phyloP scores from a whole-genome alignment of 2,113 vertebrate genomes.

The Myotis davidii region DNA sequence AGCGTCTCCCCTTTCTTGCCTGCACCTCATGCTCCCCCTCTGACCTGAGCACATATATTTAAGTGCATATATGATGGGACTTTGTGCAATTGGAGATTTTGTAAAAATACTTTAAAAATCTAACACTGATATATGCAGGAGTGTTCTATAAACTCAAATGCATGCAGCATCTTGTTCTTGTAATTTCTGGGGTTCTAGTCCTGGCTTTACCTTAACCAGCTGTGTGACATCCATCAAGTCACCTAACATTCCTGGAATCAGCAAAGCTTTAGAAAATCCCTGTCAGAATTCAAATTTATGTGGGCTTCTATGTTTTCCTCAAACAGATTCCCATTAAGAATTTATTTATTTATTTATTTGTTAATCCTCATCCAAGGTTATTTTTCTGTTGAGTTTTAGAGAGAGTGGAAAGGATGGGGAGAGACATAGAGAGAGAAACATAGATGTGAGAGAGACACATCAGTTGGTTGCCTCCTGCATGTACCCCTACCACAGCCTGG shows the following conservation, averaged over 20 bases:
- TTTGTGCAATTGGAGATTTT: not conserved
- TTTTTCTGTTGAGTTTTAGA: too few species aligned
- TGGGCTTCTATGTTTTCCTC: not conserved
- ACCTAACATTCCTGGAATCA: not conserved
- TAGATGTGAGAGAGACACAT: too few species aligned
- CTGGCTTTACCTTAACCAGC: not conserved
- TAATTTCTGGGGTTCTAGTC: not conserved
- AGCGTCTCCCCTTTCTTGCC: not conserved
- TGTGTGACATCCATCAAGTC: not conserved
- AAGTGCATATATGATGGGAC: not conserved
- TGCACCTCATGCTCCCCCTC: not conserved
- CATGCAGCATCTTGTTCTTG: not conserved
- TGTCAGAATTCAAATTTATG: not conserved
- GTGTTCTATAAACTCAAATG: not conserved
- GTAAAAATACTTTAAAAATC: not conserved
- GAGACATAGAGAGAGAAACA: too few species aligned
- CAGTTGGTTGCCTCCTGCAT: too few species aligned
- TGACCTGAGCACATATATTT: not conserved
- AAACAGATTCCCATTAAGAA: not conserved
- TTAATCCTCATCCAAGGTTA: too few species aligned
- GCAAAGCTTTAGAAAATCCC: not conserved
- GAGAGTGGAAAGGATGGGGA: too few species aligned
- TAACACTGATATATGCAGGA: not conserved
- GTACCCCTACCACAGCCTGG: too few species aligned
- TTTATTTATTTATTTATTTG: too few species aligned